Evolutionary conservation across 2,888 invertebrate genomes (phyloP), one percentile per base, ranked within the genome.

Genomic region (Xestobium rufovillosum): DNA sequence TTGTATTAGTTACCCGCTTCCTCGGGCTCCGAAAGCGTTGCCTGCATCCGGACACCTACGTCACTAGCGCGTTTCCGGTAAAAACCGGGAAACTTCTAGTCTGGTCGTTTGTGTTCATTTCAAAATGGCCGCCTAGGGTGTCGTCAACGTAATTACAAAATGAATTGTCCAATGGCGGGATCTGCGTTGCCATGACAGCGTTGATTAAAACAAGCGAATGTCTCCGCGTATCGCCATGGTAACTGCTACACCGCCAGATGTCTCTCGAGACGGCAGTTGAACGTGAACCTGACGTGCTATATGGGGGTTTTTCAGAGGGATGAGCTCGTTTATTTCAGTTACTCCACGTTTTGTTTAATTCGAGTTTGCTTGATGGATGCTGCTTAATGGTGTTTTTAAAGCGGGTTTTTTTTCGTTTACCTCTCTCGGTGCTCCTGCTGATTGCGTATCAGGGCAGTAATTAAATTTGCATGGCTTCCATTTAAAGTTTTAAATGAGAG

Each of bases 81-180:
- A 48, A 50, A 52, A 50, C 43, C 38, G 39, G 42, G 42, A 49
- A 46, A 51, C 50, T 49, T 43, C 43, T 42, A 44, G 39, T 44
- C 53, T 63, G 65, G 61, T 45, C 60, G 59, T 50, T 55, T 60
- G 61, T 55, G 56, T 59, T 60, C 62, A 56, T 61, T 65, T 60
- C 66, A 67, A 67, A 66, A 67, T 66, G 67, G 67, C 67, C 65
- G 67, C 66, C 67, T 64, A 52, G 67, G 67, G 67, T 67, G 67
- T 67, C 67, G 67, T 67, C 67, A 65, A 60, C 65, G 67, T 67
- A 67, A 67, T 67, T 67, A 67, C 67, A 60, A 66, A 67, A 66
- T 61, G 61, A 61, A 67, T 67, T 66, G 67, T 66, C 67, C 67
- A 67, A 67, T 67, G 65, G 66, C 65, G 62, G 66, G 63, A 64